Conservation (phyloP, 2,113 vertebrate genomes). For the Hyla sarda region DNA sequence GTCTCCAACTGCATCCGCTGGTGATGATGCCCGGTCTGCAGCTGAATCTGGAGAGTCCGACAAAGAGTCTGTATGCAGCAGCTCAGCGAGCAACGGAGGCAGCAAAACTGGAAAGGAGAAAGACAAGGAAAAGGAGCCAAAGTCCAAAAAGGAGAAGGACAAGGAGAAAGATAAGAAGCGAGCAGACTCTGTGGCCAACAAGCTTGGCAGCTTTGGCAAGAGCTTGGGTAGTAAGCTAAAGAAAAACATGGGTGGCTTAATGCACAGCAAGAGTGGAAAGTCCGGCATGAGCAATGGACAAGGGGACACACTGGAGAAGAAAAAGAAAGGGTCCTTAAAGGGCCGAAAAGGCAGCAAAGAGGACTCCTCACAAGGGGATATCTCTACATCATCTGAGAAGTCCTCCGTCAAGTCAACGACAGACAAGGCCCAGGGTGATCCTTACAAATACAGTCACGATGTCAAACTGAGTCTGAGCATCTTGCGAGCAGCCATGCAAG, state of each 20-base stretch:
- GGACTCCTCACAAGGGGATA: constrained; percentile 70
- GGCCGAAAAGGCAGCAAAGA: constrained; percentile 85
- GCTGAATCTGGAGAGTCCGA: constrained; percentile 93
- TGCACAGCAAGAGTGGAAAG: constrained; percentile 81
- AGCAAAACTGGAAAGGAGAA: constrained; percentile 68
- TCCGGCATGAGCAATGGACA: constrained; percentile 68
- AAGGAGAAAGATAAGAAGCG: constrained; percentile 88
- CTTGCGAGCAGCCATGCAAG: constrained; percentile 89
- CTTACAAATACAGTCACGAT: constrained; percentile 85
- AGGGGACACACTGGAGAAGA: constrained; percentile 80
- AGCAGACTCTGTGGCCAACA: constrained; percentile 93
- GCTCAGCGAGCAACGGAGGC: constrained; percentile 84
- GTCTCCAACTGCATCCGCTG: constrained; percentile 89
- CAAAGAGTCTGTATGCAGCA: constrained; percentile 96
- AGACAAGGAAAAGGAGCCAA: constrained; percentile 74
- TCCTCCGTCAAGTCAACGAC: constrained; percentile 47
- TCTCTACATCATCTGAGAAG: constrained; percentile 68
- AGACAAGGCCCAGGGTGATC: constrained; percentile 70
- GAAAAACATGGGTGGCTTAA: constrained; percentile 94
- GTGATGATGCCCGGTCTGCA: constrained; percentile 86
- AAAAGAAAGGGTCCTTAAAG: constrained; percentile 89
- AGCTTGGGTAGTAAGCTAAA: constrained; percentile 93
- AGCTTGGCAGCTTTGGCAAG: constrained; percentile 95
- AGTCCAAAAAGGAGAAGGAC: constrained; percentile 79
- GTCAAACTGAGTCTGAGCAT: constrained; percentile 90